Percentiles rank a stretch among this genome's conserved stretches.
These are phyloP conservation scores for Phocoena phocoena DNA, from an alignment of 2,113 vertebrate genomes.

Conservation along the genomic window DNA sequence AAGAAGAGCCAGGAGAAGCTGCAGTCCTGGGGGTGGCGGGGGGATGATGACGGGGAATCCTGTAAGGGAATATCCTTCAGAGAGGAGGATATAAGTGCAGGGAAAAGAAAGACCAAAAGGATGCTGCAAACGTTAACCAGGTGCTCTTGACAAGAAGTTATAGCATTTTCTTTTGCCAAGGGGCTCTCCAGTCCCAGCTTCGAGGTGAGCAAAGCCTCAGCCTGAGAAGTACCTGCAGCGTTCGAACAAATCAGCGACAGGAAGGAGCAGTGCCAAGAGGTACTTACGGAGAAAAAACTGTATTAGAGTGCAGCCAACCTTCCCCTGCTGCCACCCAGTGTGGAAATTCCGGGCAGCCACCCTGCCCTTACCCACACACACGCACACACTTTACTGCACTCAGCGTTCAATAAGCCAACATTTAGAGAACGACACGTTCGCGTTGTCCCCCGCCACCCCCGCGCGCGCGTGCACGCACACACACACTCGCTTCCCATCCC, in stretches of 20 bases:
- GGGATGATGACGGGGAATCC: not conserved
- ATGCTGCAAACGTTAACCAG: not conserved
- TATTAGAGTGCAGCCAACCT: not conserved
- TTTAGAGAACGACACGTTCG: not conserved
- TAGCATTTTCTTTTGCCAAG: not conserved
- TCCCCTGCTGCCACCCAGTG: not conserved
- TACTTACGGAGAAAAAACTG: not conserved
- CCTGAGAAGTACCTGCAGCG: slow-evolving; percentile 75
- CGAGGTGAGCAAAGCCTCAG: slow-evolving; percentile 56
- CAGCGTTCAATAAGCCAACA: not conserved
- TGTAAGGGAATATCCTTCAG: not conserved
- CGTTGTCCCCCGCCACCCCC: not conserved
- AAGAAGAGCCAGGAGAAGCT: not conserved
- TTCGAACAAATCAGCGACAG: not conserved
- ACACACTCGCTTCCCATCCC: not conserved
- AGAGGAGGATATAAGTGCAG: not conserved
- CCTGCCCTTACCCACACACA: not conserved
- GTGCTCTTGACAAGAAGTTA: not conserved
- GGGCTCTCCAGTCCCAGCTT: slow-evolving; percentile 51
- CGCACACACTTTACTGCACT: slow-evolving; percentile 29
- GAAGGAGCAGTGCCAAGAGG: not conserved
- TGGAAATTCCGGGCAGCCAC: slow-evolving; percentile 42
- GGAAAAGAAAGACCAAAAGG: not conserved
- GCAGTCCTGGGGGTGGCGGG: not conserved
- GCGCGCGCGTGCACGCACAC: not conserved